phyloP scores from a whole-genome alignment of 2,888 invertebrate species.

The Phyto melanocephala region DNA sequence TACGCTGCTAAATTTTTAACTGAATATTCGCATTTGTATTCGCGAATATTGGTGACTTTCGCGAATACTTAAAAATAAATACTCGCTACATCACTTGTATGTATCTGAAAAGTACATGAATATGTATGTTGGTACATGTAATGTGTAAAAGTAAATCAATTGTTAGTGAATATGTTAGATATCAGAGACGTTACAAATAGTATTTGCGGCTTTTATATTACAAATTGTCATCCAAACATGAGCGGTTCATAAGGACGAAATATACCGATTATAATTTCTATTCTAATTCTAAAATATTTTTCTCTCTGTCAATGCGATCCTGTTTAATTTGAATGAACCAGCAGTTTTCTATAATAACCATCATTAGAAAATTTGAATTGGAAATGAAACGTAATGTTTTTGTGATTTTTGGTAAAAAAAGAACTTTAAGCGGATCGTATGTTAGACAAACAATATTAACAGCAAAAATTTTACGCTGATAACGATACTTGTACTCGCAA shows the following conservation, averaged over 20 bases:
- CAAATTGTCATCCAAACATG: neutral
- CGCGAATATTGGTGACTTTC: no score
- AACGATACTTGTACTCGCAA: neutral
- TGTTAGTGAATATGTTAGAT: neutral
- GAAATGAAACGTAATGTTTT: conserved; percentile 7
- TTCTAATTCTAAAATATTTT: neutral
- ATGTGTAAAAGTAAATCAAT: neutral
- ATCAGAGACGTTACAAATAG: neutral
- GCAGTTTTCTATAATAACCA: conserved; percentile 13
- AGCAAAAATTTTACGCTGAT: neutral
- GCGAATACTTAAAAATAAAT: no score
- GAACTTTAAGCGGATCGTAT: neutral
- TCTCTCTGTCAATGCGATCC: neutral
- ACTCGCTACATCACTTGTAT: no score
- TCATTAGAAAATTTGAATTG: conserved; percentile 45
- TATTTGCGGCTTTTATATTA: neutral
- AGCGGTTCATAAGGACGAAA: no score
- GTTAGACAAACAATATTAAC: neutral
- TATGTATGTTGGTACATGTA: neutral
- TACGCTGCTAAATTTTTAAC: no score
- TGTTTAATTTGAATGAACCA: no score
- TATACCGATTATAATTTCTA: no score
- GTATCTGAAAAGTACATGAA: no score
- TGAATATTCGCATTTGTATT: no score
- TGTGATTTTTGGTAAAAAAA: neutral